Evolutionary conservation across 37 sponge, comb jelly and placozoan species (phyloP).

Genomic region (Halichondria panicea): DNA sequence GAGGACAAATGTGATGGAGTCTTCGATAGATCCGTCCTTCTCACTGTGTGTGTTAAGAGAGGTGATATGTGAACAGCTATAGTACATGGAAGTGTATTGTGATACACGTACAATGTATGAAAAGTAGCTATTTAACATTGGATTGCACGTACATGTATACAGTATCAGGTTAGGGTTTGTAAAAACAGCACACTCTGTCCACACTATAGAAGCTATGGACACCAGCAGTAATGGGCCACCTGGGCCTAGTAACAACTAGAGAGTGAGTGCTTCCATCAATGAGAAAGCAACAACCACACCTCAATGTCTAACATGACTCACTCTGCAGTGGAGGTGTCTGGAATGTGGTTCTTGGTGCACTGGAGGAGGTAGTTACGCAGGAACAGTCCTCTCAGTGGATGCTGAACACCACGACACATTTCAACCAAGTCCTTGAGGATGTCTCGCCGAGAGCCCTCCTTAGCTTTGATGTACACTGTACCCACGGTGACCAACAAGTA

Average conservation of each 20-base stretch:
- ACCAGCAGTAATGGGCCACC: neutral
- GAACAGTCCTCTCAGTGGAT: conserved; percentile 97
- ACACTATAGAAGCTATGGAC: too few species aligned
- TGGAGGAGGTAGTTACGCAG: conserved; percentile 95
- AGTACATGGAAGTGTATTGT: neutral
- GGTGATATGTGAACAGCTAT: too few species aligned
- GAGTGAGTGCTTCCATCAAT: neutral
- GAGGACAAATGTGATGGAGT: conserved; percentile 90
- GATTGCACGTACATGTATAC: neutral
- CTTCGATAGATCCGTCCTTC: conserved; percentile 81
- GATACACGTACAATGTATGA: neutral
- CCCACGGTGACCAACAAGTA: conserved; percentile 98
- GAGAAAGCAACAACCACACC: neutral
- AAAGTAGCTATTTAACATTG: neutral
- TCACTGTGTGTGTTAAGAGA: conserved; percentile 11
- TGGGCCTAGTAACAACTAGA: neutral
- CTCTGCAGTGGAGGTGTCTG: conserved; percentile 62
- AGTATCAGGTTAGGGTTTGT: neutral
- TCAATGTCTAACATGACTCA: too few species aligned
- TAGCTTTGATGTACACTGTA: conserved; percentile 88
- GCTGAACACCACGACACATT: conserved; percentile 99
- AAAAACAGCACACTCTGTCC: too few species aligned
- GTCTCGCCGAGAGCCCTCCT: conserved; percentile 88
- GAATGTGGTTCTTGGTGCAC: conserved; percentile 89
- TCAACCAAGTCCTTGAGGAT: conserved; percentile 96